Percentiles rank a stretch among this genome's conserved stretches.
These are phyloP conservation scores for Chamaea fasciata DNA, from an alignment of 2,113 vertebrate genomes.

Conservation along the genomic window DNA sequence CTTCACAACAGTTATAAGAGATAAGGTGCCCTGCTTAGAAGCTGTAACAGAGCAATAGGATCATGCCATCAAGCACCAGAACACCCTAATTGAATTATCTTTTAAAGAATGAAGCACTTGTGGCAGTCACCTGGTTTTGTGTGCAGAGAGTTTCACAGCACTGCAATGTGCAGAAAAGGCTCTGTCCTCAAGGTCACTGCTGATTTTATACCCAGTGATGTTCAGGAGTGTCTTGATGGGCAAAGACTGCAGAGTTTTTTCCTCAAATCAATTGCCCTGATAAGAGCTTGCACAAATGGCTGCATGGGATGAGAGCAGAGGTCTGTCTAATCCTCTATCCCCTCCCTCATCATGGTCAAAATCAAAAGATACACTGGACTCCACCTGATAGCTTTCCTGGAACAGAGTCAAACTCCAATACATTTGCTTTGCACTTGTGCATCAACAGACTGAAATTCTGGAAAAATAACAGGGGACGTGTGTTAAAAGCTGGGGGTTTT, in stretches of 20 bases:
- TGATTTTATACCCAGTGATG: neutral
- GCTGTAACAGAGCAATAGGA: neutral
- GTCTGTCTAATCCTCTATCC: neutral
- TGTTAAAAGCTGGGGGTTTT: conserved; percentile 6
- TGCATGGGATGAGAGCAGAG: neutral
- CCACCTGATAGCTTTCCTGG: neutral
- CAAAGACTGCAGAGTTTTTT: neutral
- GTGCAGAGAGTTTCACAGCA: neutral
- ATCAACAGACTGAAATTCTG: neutral
- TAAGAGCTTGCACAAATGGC: neutral
- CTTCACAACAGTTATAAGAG: neutral
- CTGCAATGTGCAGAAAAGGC: neutral
- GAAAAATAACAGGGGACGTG: neutral
- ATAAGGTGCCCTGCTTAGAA: neutral
- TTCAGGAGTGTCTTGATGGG: neutral
- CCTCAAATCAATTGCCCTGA: neutral
- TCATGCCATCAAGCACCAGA: neutral
- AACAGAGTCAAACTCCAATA: neutral
- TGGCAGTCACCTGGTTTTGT: neutral
- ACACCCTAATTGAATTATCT: neutral
- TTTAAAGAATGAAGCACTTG: neutral
- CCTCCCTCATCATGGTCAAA: neutral
- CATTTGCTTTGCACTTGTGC: neutral
- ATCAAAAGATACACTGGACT: neutral
- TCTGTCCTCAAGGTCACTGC: neutral